Base-by-base conservation (phyloP, 2,888 invertebrate genomes). In the Pseudanteris insignis region DNA sequence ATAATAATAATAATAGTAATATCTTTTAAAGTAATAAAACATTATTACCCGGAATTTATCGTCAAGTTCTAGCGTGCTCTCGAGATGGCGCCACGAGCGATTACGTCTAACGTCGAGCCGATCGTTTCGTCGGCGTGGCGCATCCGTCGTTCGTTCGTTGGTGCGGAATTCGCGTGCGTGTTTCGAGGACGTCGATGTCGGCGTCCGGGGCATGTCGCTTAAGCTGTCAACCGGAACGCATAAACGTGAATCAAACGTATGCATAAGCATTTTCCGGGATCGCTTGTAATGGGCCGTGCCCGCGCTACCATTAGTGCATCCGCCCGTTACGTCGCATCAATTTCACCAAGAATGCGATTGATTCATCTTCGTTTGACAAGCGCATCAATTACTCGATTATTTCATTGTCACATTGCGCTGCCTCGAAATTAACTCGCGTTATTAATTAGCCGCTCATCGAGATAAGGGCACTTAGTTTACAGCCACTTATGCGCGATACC, bases 191-290 rank as follows among this genome's bases (percentile, higher is more conserved):
- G 37, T 36, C 48, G 51, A 36, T 55, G 38, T 36, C 38, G 38
- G 5, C 29, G 33, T 63, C 40, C 48, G 47, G 43, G 29, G 28
- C 53, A 43, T 44, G 62, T 58, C 57, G 47, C 53, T 57, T 51
- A 46, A 47, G 34, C 61, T 64, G 61, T 61, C 61, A 58, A 54
- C 48, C 57, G 11, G 41, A 61, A 58, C 61, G 37, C 60, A 57
- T 57, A 64, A 57, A 58, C 53, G 54, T 40, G 48, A 34, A 57
- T 54, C 58, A 64, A 64, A 60, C 41, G 36, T 47, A 53, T 44
- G 41, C 46, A 53, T 50, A 59, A 43, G 37, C 48, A 36, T 58
- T 58, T 58, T 58, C 43, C 36, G 33, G 6, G 28, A 21, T 43
- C 33, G 29, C 33, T 53, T 46, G 25, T 43, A 37, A 21, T 37